Conservation (phyloP, 92 coral and sea anemone genomes). For the Palythoa grandis region DNA sequence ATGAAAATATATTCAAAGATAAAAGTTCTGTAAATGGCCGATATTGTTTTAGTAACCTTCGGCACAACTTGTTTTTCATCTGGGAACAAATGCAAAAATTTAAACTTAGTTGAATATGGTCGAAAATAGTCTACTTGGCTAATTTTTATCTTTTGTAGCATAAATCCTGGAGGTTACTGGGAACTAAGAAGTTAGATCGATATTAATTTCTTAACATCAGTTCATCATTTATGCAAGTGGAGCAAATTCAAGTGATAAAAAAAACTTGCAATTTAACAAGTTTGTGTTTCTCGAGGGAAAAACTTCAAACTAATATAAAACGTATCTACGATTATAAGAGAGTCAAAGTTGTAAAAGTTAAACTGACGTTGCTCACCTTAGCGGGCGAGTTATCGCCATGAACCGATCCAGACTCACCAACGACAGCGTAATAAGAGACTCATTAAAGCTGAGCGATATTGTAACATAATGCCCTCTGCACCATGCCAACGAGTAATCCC, state of each 20-base stretch:
- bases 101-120: neutral
- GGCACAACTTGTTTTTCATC: neutral
- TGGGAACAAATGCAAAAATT: neutral
- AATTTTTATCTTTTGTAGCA: neutral
- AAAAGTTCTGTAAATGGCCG: neutral
- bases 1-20: neutral
- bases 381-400: constrained; percentile 29
- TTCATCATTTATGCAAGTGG: too few species aligned
- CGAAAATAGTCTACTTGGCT: neutral
- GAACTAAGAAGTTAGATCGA: too few species aligned
- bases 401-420: constrained; percentile 37
- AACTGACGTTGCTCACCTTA: constrained; percentile 4
- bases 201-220: too few species aligned
- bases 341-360: neutral
- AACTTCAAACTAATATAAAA: neutral
- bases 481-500: constrained; percentile 45
- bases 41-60: neutral
- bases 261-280: neutral
- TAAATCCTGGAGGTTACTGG: neutral
- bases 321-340: neutral
- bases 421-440: constrained; percentile 27
- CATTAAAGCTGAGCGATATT: constrained; percentile 40
- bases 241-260: too few species aligned
- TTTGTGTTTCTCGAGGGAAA: neutral
- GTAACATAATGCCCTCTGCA: constrained; percentile 44